Evolutionary conservation across 2,797 vertebrate genomes (phyloP).

Genomic region (Gallinago stenura): DNA sequence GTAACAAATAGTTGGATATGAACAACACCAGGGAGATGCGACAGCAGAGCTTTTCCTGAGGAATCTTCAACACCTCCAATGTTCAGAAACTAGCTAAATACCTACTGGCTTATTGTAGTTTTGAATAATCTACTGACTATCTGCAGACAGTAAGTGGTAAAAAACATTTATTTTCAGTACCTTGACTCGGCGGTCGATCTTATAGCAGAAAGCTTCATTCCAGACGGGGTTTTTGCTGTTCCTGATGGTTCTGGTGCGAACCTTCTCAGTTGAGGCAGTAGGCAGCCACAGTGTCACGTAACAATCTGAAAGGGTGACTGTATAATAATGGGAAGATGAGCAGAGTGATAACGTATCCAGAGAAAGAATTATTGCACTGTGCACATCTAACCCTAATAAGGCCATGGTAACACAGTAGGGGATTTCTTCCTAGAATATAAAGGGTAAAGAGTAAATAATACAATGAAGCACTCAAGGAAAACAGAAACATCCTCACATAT

Average conservation of each 20-base stretch:
- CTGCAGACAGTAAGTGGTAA: background rate
- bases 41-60: background rate
- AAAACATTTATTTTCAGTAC: slow-evolving; percentile 39
- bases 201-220: slow-evolving; percentile 88
- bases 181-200: slow-evolving; percentile 82
- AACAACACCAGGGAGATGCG: background rate
- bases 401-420: rapidly evolving
- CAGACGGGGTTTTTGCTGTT: slow-evolving; percentile 83
- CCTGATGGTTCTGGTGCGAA: slow-evolving; percentile 79
- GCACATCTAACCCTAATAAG: background rate
- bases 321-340: background rate
- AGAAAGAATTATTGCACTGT: background rate
- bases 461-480: background rate
- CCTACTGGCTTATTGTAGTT: background rate
- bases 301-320: slow-evolving; percentile 84
- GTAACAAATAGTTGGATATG: background rate
- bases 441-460: background rate
- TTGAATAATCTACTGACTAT: background rate
- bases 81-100: background rate
- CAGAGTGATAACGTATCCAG: background rate
- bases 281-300: slow-evolving; percentile 86
- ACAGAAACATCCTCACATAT: background rate
- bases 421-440: background rate
- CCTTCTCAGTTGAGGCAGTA: slow-evolving; percentile 77
- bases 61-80: background rate